Conservation (phyloP, 2,113 vertebrate species). For the Oostethus manadensis region DNA sequence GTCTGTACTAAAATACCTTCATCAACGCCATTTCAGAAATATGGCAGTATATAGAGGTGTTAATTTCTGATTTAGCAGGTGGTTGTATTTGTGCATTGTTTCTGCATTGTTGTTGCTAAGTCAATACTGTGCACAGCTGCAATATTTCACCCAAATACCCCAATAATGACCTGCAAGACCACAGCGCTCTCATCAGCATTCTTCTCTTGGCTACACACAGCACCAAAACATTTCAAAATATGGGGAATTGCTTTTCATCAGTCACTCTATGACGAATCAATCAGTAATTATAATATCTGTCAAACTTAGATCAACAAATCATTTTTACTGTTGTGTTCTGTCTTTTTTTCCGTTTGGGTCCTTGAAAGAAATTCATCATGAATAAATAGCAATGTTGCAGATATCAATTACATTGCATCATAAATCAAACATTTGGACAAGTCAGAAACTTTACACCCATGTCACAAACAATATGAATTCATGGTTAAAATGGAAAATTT, state of each 20-base stretch:
- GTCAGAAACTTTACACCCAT: slow-evolving; percentile 15
- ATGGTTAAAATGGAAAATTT: slow-evolving; percentile 9
- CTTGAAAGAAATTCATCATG: slow-evolving; percentile 42
- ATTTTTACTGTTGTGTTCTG: slow-evolving; percentile 42
- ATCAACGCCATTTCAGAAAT: slow-evolving; percentile 18
- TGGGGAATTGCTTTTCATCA: slow-evolving; percentile 43
- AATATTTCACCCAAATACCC: slow-evolving; percentile 41
- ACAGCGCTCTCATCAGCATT: slow-evolving; percentile 40
- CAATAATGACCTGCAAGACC: slow-evolving; percentile 40
- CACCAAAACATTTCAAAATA: slow-evolving; percentile 29
- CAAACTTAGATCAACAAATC: slow-evolving; percentile 53
- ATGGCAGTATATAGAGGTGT: not conserved
- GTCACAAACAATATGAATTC: not conserved
- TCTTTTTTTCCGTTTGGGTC: slow-evolving; percentile 17
- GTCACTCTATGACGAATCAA: slow-evolving; percentile 57
- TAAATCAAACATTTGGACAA: slow-evolving; percentile 56
- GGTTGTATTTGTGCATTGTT: slow-evolving; percentile 34
- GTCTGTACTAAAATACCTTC: not conserved
- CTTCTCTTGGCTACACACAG: slow-evolving; percentile 15
- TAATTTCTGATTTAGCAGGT: not conserved
- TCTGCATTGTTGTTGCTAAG: slow-evolving; percentile 27
- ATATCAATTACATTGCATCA: slow-evolving; percentile 38
- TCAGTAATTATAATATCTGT: slow-evolving; percentile 62
- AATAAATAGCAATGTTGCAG: slow-evolving; percentile 1
- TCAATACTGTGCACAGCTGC: slow-evolving; percentile 27